Evolutionary conservation across 1,140 invertebrate species (phyloP).

Genomic region (Brachionus rotundiformis): DNA sequence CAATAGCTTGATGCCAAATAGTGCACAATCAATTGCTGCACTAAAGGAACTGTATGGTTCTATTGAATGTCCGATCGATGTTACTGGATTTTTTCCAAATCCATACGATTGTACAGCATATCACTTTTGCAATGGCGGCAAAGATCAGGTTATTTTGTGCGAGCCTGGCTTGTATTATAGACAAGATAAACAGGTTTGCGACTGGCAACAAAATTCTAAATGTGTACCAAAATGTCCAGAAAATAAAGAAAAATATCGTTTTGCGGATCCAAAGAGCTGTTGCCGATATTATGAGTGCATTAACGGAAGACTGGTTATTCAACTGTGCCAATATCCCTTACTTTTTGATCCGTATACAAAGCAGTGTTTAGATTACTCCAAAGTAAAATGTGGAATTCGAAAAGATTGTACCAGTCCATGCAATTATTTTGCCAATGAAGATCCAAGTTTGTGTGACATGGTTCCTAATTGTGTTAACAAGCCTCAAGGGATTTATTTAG

Average conservation of each 20-base stretch:
- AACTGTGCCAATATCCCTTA: slow-evolving; percentile 39
- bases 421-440: slow-evolving; percentile 47
- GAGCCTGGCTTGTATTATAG: slow-evolving; percentile 50
- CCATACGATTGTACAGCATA: slow-evolving; percentile 52
- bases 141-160: slow-evolving; percentile 40
- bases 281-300: slow-evolving; percentile 52
- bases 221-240: slow-evolving; percentile 44
- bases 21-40: slow-evolving; percentile 6
- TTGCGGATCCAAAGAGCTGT: slow-evolving; percentile 49
- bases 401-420: slow-evolving; percentile 48
- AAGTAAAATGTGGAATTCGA: slow-evolving; percentile 46
- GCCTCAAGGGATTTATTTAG: slow-evolving; percentile 48
- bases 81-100: slow-evolving; percentile 28
- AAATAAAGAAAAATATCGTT: slow-evolving; percentile 37
- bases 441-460: slow-evolving; percentile 37
- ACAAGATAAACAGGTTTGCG: slow-evolving; percentile 36
- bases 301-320: slow-evolving; percentile 22
- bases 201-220: slow-evolving; percentile 44
- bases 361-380: slow-evolving; percentile 46
- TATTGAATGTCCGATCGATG: slow-evolving; percentile 46
- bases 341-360: slow-evolving; percentile 36
- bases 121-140: slow-evolving; percentile 47
- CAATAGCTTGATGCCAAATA: slow-evolving; percentile 18
- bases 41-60: slow-evolving; percentile 35
- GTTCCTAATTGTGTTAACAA: slow-evolving; percentile 41